Evolutionary conservation across 2,113 vertebrate species (phyloP).

Genomic region (Gambusia holbrooki): DNA sequence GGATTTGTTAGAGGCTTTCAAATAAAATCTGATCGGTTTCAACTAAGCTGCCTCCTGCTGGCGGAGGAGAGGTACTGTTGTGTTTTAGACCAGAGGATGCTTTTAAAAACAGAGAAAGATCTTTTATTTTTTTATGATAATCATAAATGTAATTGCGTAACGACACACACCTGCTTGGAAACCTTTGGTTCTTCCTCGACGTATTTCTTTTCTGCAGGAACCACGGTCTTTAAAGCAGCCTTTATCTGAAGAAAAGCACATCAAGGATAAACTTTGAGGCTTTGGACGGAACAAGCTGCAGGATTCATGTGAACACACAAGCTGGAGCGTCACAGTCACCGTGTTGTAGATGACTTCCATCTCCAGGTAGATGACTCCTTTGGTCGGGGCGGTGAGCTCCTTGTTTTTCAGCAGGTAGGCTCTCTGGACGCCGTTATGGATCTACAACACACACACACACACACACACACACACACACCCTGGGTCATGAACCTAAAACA

Average conservation of each 20-base stretch:
- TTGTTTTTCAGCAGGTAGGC: constrained; percentile 96
- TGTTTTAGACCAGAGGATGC: too few species aligned
- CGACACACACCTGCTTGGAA: constrained; percentile 89
- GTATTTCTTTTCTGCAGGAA: constrained; percentile 93
- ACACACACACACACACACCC: too few species aligned
- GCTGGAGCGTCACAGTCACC: constrained; percentile 79
- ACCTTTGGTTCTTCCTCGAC: constrained; percentile 95
- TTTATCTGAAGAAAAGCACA: constrained; percentile 84
- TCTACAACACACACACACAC: constrained; percentile 70
- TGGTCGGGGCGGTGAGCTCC: constrained; percentile 93
- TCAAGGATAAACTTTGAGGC: neutral
- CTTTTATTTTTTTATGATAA: neutral
- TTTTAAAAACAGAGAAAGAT: too few species aligned
- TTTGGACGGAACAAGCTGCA: neutral
- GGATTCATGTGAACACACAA: neutral
- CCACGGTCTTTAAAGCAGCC: constrained; percentile 89
- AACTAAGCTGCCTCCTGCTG: too few species aligned
- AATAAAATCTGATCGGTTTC: too few species aligned
- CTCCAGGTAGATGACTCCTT: constrained; percentile 95
- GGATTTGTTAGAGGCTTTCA: too few species aligned
- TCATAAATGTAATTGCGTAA: neutral
- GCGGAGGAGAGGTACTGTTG: too few species aligned
- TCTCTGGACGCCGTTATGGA: constrained; percentile 94
- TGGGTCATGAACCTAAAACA: too few species aligned
- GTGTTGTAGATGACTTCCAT: constrained; percentile 96